Evolutionary conservation across 2,888 invertebrate species (phyloP).

Genomic region (Yponomeuta malinellus): DNA sequence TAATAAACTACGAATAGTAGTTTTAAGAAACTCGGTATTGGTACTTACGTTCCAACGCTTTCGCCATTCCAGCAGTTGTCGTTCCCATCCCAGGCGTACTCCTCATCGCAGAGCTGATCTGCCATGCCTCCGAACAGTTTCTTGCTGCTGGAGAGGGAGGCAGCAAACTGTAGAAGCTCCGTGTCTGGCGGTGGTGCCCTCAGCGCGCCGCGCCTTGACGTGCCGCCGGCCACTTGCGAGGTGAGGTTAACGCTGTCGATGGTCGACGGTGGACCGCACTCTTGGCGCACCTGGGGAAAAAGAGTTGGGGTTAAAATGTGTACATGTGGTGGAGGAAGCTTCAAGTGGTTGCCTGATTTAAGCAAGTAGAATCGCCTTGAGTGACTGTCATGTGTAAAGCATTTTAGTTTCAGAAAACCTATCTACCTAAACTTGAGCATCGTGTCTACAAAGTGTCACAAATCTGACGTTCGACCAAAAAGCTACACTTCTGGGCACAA

Average conservation of each 20-base stretch:
- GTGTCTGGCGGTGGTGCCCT: slow-evolving; percentile 79
- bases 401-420: too few relatives aligned
- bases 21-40: too few relatives aligned
- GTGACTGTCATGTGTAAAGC: too few relatives aligned
- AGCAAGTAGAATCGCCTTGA: too few relatives aligned
- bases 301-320: not conserved
- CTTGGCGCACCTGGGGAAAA: slow-evolving; percentile 51
- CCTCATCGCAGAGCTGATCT: slow-evolving; percentile 85
- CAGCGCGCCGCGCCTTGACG: slow-evolving; percentile 54
- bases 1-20: too few relatives aligned
- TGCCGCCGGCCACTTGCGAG: slow-evolving; percentile 38
- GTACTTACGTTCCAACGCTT: slow-evolving; percentile 83
- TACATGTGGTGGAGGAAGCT: not conserved
- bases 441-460: too few relatives aligned
- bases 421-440: too few relatives aligned
- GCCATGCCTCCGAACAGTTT: slow-evolving; percentile 90
- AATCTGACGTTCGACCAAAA: too few relatives aligned
- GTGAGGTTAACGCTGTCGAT: slow-evolving; percentile 36
- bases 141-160: slow-evolving; percentile 81
- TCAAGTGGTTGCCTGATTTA: too few relatives aligned
- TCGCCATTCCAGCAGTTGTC: slow-evolving; percentile 90
- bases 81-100: slow-evolving; percentile 79
- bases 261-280: slow-evolving; percentile 59
- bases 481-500: too few relatives aligned
- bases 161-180: slow-evolving; percentile 78